A percentile compares a stretch with the other conserved stretches of the same genome.
Evolutionary conservation across 2,888 invertebrate genomes (phyloP).

Genomic region (Eristalis arbustorum): DNA sequence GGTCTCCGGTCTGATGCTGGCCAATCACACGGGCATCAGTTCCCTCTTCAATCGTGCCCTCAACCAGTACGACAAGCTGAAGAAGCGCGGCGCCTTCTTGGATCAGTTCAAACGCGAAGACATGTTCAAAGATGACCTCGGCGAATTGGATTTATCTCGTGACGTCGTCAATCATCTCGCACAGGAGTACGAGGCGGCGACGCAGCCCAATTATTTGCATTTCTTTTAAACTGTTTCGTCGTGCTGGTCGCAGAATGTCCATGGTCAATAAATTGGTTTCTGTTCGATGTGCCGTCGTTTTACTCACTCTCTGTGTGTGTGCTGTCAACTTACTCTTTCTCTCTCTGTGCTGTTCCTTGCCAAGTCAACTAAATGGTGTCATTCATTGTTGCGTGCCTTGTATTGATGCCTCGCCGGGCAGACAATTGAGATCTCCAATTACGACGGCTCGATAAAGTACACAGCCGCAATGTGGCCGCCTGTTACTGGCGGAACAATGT

Average conservation of each 20-base stretch:
- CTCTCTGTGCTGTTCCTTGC: too few relatives aligned
- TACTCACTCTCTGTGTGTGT: too few relatives aligned
- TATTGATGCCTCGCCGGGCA: background rate
- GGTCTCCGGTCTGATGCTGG: conserved; percentile 98
- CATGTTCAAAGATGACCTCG: conserved; percentile 95
- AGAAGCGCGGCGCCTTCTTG: conserved; percentile 97
- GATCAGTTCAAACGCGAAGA: conserved; percentile 98
- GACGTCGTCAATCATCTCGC: conserved; percentile 95
- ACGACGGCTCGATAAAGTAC: conserved; percentile 39
- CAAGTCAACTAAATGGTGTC: background rate
- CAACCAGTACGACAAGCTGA: conserved; percentile 95
- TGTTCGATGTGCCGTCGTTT: too few relatives aligned
- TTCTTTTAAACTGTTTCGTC: conserved; percentile 73
- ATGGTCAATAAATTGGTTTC: conserved; percentile 4
- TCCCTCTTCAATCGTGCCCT: conserved; percentile 96
- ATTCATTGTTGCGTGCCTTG: background rate
- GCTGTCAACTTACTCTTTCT: background rate
- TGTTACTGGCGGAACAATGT: conserved; percentile 31
- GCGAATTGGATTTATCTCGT: conserved; percentile 94
- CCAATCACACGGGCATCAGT: conserved; percentile 99
- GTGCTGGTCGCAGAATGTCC: background rate
- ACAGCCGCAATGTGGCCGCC: background rate
- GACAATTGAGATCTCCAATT: conserved; percentile 40
- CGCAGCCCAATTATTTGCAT: conserved; percentile 92
- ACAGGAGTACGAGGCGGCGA: conserved; percentile 97